A percentile compares a stretch with the other conserved stretches of the same genome.
Evolutionary conservation across 2,888 invertebrate species (phyloP).

Genomic region (Siphlonurus alternatus): DNA sequence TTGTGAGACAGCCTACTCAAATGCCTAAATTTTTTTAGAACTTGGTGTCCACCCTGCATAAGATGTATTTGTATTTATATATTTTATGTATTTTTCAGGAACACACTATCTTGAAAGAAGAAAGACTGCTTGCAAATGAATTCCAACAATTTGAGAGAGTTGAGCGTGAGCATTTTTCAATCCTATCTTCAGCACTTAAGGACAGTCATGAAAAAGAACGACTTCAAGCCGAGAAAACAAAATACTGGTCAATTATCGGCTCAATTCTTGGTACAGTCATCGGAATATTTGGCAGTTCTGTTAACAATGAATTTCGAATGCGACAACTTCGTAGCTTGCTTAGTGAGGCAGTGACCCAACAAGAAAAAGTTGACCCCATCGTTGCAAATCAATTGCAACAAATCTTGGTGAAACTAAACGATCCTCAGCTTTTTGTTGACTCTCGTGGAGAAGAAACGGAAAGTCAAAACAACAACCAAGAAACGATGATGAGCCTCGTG

Average conservation of each 20-base stretch:
- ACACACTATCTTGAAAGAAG: slow-evolving; percentile 34
- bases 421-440: no score
- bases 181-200: slow-evolving; percentile 55
- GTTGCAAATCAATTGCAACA: no score
- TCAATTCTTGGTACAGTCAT: slow-evolving; percentile 46
- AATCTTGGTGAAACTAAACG: no score
- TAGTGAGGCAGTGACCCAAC: slow-evolving; percentile 1
- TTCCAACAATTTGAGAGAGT: slow-evolving; percentile 49
- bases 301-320: slow-evolving; percentile 47
- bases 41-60: no score
- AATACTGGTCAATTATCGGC: slow-evolving; percentile 66
- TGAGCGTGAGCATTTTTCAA: slow-evolving; percentile 58
- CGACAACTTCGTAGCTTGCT: slow-evolving; percentile 43
- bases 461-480: no score
- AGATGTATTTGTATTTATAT: not conserved
- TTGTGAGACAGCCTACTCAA: no score
- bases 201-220: slow-evolving; percentile 71
- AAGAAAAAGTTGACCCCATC: no score
- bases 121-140: slow-evolving; percentile 31
- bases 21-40: no score
- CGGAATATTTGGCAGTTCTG: slow-evolving; percentile 46
- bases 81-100: slow-evolving; percentile 28
- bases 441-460: no score
- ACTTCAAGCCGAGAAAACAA: slow-evolving; percentile 63
- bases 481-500: no score